Conservation (phyloP, 2,888 invertebrate species). For the Agriotes lineatus region DNA sequence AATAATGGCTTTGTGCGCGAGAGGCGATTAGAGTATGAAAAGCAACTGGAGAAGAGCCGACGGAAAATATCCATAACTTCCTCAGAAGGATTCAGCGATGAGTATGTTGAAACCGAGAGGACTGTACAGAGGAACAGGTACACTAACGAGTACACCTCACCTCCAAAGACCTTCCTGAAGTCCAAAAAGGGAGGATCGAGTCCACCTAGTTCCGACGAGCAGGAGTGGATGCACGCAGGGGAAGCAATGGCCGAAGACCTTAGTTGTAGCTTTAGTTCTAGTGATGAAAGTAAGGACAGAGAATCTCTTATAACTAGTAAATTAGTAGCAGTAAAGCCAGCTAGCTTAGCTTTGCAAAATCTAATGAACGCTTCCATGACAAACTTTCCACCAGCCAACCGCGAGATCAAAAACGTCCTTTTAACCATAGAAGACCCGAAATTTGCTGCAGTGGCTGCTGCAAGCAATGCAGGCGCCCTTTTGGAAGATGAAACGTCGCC, state of each 20-base stretch:
- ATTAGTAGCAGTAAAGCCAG: conserved; percentile 41
- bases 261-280: conserved; percentile 68
- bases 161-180: conserved; percentile 59
- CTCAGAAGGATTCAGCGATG: conserved; percentile 62
- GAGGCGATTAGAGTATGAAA: conserved; percentile 67
- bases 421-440: conserved; percentile 80
- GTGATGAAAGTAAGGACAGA: conserved; percentile 67
- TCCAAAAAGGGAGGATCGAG: conserved; percentile 57
- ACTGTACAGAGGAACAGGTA: conserved; percentile 53
- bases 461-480: conserved; percentile 76
- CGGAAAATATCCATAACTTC: conserved; percentile 60
- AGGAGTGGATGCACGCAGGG: conserved; percentile 72
- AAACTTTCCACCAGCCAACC: conserved; percentile 48
- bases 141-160: conserved; percentile 26
- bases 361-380: conserved; percentile 52
- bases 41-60: conserved; percentile 64
- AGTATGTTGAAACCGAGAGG: conserved; percentile 62
- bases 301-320: conserved; percentile 39
- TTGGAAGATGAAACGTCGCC: conserved; percentile 88
- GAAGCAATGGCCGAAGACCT: conserved; percentile 77
- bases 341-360: conserved; percentile 54
- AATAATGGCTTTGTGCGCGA: conserved; percentile 68
- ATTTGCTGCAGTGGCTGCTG: conserved; percentile 80
- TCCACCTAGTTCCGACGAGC: conserved; percentile 69
- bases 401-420: conserved; percentile 67